A percentile compares a stretch with the other conserved stretches of the same genome.
These are phyloP conservation scores for Diprion similis DNA, from an alignment of 1,140 invertebrate species.

Conservation along the genomic window DNA sequence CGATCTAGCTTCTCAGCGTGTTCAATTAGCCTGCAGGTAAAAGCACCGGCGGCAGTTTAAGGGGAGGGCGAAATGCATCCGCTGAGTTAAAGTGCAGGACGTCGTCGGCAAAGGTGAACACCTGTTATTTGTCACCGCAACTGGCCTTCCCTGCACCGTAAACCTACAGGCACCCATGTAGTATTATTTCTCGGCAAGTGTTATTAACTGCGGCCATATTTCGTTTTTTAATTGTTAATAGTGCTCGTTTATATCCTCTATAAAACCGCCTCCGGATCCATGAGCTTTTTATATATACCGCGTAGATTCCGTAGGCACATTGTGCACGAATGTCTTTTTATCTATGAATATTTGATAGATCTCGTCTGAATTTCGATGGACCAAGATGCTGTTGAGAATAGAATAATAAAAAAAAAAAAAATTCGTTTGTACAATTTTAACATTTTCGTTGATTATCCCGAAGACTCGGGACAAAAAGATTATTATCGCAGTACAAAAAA, in stretches of 20 bases:
- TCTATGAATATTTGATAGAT: no score
- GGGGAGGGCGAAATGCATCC: background rate
- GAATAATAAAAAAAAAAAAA: no score
- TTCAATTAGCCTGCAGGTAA: background rate
- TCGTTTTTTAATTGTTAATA: slow-evolving; percentile 58
- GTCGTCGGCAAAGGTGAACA: slow-evolving; percentile 37
- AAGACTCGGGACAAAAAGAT: no score
- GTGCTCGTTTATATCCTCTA: slow-evolving; percentile 50
- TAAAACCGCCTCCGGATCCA: slow-evolving; percentile 40
- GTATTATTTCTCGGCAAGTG: slow-evolving; percentile 64
- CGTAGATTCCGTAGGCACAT: no score
- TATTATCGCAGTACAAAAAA: no score
- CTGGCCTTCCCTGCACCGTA: no score
- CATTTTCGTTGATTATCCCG: no score
- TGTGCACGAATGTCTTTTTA: no score
- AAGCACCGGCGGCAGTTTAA: background rate
- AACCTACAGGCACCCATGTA: no score
- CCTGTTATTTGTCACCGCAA: slow-evolving; percentile 61
- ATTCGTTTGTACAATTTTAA: no score
- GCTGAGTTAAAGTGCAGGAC: slow-evolving; percentile 16
- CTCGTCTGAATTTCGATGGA: no score
- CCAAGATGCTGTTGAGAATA: no score
- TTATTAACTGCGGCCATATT: slow-evolving; percentile 64
- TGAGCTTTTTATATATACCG: slow-evolving; percentile 47
- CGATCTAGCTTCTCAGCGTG: background rate